These are phyloP conservation scores for Lysandra coridon DNA, from an alignment of 2,888 invertebrate genomes.

Conservation along the genomic window DNA sequence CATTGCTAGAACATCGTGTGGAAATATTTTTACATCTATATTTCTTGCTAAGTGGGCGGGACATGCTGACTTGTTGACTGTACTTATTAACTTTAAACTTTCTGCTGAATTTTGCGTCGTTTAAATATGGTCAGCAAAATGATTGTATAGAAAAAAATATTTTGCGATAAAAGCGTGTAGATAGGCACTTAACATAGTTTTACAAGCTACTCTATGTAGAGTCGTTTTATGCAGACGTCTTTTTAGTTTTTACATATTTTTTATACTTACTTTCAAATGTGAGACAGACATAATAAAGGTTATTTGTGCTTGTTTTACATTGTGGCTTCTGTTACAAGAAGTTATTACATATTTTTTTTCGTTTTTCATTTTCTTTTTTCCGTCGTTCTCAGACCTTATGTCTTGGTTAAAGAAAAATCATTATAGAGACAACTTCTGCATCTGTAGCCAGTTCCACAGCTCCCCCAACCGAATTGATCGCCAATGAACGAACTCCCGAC, in stretches of 20 bases:
- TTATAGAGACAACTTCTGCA: neutral
- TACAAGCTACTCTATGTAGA: neutral
- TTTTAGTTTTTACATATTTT: neutral
- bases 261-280: neutral
- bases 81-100: neutral
- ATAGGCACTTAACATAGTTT: too few species aligned
- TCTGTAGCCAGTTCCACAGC: neutral
- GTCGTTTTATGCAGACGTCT: neutral
- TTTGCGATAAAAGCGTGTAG: too few species aligned
- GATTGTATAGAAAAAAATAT: neutral
- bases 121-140: too few species aligned
- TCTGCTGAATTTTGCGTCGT: neutral
- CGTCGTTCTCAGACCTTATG: neutral
- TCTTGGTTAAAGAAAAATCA: neutral
- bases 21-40: neutral
- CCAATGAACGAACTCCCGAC: conserved; percentile 13
- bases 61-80: conserved; percentile 19
- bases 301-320: too few species aligned
- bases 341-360: too few species aligned
- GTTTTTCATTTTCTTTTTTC: too few species aligned
- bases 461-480: neutral
- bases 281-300: neutral
- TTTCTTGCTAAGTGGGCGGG: neutral
- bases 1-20: neutral
- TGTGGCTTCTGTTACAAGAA: too few species aligned